A percentile compares a stretch with the other conserved stretches of the same genome.
Conservation (phyloP, 53 echinoderm and acorn worm species). For the Arbacia lixula region DNA sequence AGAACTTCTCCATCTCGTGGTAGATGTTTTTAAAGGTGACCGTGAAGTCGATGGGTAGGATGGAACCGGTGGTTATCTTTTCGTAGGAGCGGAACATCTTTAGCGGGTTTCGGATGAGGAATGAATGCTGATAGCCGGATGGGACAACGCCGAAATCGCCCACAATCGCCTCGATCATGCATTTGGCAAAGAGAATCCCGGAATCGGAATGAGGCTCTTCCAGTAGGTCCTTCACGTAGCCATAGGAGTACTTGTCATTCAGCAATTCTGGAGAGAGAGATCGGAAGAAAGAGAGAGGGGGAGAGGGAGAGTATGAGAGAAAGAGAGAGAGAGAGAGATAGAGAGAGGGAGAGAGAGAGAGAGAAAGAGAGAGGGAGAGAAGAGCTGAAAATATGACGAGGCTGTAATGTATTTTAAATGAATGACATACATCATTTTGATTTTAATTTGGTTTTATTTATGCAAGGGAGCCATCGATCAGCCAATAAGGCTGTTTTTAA, state of each 20-base stretch:
- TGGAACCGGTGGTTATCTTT: neutral
- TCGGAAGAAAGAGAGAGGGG: no score
- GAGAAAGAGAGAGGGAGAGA: no score
- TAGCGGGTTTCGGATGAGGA: neutral
- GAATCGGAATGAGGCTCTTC: neutral
- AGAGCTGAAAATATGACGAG: no score
- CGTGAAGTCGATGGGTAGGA: slow-evolving; percentile 7
- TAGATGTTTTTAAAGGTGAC: slow-evolving; percentile 1
- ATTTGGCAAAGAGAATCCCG: slow-evolving; percentile 6
- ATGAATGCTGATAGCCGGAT: neutral
- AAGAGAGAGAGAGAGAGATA: no score
- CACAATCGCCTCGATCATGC: neutral
- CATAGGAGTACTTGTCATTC: slow-evolving; percentile 1
- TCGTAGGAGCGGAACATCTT: slow-evolving; percentile 4
- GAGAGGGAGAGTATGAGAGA: no score
- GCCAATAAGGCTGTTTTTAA: no score
- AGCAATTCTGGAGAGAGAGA: neutral
- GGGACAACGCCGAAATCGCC: neutral
- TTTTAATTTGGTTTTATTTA: no score
- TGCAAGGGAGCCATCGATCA: no score
- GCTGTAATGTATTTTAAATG: no score
- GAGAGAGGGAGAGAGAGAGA: no score
- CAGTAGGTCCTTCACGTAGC: neutral
- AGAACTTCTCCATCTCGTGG: neutral
- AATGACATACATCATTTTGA: no score